Conservation (phyloP, 2,113 vertebrate species). For the Atlantisia rogersi region DNA sequence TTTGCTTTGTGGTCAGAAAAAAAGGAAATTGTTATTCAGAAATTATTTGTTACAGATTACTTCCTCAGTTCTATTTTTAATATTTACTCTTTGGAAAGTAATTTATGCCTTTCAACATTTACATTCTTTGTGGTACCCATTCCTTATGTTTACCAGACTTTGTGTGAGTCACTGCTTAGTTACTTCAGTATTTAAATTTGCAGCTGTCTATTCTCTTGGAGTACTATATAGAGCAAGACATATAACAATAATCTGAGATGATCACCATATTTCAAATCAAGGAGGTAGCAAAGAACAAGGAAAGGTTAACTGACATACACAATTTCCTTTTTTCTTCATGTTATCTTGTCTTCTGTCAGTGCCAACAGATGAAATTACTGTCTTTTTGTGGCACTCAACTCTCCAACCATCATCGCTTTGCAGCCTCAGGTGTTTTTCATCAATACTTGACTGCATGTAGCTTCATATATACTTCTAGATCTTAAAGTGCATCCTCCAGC, state of each 20-base stretch:
- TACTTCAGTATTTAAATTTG: neutral
- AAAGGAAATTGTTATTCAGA: neutral
- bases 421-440: neutral
- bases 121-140: neutral
- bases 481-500: constrained; percentile 8
- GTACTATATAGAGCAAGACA: neutral
- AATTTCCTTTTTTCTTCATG: neutral
- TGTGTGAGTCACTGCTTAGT: neutral
- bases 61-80: neutral
- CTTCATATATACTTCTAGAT: neutral
- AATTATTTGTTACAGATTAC: neutral
- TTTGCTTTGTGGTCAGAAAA: neutral
- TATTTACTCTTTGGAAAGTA: neutral
- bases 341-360: neutral
- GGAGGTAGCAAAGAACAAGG: neutral
- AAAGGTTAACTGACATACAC: neutral
- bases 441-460: neutral
- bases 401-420: neutral
- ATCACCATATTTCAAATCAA: neutral
- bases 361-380: neutral
- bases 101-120: neutral
- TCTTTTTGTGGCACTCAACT: neutral
- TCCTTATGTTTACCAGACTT: neutral
- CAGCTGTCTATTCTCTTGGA: neutral
- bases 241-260: neutral